phyloP scores from a whole-genome alignment of 2,888 invertebrate genomes.

The Nyleta sp. region DNA sequence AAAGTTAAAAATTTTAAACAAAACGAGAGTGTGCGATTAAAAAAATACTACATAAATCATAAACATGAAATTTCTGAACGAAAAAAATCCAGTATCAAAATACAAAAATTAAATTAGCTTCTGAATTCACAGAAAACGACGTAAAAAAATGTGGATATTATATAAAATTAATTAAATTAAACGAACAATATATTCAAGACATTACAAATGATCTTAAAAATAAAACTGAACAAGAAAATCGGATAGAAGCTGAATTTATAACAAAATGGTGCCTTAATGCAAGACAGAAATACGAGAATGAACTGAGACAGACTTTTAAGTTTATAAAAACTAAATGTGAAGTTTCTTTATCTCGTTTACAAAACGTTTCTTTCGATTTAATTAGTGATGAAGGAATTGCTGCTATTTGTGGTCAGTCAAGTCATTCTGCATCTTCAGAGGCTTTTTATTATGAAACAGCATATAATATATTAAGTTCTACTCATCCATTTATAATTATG shows the following conservation, averaged over 20 bases:
- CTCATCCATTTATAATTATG: not conserved
- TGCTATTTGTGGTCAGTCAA: not conserved
- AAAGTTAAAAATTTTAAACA: not conserved
- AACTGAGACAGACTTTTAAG: not conserved
- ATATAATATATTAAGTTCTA: not conserved
- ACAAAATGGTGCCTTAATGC: constrained; percentile 15
- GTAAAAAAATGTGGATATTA: not conserved
- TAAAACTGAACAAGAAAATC: constrained; percentile 16
- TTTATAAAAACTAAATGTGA: constrained; percentile 15
- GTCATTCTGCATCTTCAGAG: not conserved
- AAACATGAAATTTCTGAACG: not conserved
- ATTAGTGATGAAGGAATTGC: not conserved
- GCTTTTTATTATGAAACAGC: constrained; percentile 11
- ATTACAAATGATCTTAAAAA: constrained; percentile 1
- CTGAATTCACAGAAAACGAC: not conserved
- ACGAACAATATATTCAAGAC: constrained; percentile 31
- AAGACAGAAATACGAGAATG: not conserved
- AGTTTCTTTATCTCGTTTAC: constrained; percentile 7
- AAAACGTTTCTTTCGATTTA: not conserved
- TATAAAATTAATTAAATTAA: constrained; percentile 20
- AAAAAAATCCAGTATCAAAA: not conserved
- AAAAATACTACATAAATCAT: not conserved
- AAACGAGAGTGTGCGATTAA: not conserved
- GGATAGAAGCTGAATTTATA: constrained; percentile 11
- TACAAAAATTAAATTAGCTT: not conserved